Conservation (phyloP, 2,113 vertebrate genomes). For the Phalacrocorax aristotelis region DNA sequence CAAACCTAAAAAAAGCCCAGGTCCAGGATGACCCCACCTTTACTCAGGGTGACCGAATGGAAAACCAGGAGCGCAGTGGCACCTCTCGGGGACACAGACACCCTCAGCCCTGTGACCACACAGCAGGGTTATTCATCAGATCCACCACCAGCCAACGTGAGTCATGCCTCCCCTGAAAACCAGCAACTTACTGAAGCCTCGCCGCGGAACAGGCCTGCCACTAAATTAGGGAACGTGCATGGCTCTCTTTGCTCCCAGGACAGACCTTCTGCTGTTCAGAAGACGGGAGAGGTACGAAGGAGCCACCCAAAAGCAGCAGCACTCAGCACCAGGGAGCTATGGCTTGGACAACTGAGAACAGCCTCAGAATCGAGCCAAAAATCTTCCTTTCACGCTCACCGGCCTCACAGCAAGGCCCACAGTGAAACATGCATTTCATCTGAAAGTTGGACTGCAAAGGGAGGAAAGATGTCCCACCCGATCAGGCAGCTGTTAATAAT, state of each 20-base stretch:
- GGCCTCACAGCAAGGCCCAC: background rate
- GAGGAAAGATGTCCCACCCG: background rate
- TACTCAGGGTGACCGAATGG: background rate
- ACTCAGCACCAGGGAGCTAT: background rate
- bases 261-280: background rate
- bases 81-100: background rate
- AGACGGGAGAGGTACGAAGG: background rate
- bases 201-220: fast-evolving
- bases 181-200: background rate
- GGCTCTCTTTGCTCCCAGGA: background rate
- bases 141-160: background rate
- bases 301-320: background rate
- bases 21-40: background rate
- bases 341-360: background rate
- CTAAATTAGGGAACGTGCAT: background rate
- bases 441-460: background rate
- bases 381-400: background rate
- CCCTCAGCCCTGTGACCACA: background rate
- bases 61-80: fast-evolving
- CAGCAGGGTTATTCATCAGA: background rate
- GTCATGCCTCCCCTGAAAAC: background rate
- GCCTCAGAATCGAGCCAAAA: background rate
- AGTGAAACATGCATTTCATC: background rate
- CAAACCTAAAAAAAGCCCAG: background rate
- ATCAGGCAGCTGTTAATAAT: background rate